These are phyloP conservation scores for Lytechinus variegatus DNA, from an alignment of 35 echinoderm and acorn worm genomes.

Conservation along the genomic window DNA sequence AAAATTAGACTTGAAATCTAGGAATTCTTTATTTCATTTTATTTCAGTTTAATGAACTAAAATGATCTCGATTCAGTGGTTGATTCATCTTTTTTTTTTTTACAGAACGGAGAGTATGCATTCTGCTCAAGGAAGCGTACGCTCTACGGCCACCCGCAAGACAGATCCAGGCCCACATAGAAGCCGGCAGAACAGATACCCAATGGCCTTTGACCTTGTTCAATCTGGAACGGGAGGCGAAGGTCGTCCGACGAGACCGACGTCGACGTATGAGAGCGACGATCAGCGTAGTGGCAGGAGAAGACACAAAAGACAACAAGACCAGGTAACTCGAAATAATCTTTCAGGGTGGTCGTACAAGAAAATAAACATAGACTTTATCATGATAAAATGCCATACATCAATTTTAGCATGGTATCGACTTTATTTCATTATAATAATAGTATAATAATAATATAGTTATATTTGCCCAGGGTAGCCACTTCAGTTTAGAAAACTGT, in stretches of 20 bases:
- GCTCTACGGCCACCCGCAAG: background rate
- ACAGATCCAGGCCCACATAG: background rate
- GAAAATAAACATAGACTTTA: too few relatives aligned
- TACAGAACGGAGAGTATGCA: constrained; percentile 28
- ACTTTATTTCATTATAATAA: too few relatives aligned
- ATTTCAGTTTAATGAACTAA: too few relatives aligned
- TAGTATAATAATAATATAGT: too few relatives aligned
- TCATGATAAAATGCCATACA: too few relatives aligned
- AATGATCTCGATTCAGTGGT: too few relatives aligned
- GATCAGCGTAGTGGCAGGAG: background rate
- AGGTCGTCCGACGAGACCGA: background rate
- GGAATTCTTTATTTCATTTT: too few relatives aligned
- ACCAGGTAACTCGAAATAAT: background rate
- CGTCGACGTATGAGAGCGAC: constrained; percentile 15
- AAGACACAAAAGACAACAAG: background rate
- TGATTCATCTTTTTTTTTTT: background rate
- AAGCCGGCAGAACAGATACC: background rate
- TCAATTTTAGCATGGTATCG: too few relatives aligned
- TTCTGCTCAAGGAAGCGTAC: constrained; percentile 17
- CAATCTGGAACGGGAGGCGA: background rate
- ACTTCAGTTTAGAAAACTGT: too few relatives aligned
- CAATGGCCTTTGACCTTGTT: constrained; percentile 36
- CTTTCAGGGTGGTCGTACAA: too few relatives aligned
- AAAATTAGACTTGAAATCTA: too few relatives aligned
- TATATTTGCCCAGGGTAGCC: too few relatives aligned